Base-by-base conservation (phyloP, 2,797 vertebrate genomes). In the Phalloptychus januarius region DNA sequence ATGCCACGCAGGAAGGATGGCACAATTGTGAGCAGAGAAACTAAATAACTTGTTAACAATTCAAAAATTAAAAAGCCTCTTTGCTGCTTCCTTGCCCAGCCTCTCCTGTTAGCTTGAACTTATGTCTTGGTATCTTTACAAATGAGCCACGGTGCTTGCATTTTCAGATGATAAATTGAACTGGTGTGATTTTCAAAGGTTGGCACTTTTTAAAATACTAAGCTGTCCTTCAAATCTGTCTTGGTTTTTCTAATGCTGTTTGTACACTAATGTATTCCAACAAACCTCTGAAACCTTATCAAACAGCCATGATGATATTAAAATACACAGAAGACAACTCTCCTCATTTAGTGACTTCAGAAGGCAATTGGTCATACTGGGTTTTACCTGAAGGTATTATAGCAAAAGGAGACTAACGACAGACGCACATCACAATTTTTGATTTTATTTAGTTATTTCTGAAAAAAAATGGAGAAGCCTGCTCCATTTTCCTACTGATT, bases 1-100 rank as follows among this genome's bases (percentile, higher is more conserved):
- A 95, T 96, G 95, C 95, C 94, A 25, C 80, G 79, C 78, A 95
- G 94, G 81, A 96, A 94, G 77, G 95, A 96, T 70, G 94, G 95
- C 87, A 93, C 95, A 71, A 84, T 16, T 77, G 95, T 95, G 23
- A 92, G 92, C 83, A 45, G 72, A 36, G 48, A 5, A 10, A 28
- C n/a, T 0, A 4, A 79, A n/a, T 70, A 44, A 70, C 40, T 7
- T 25, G 23, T 42, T 70, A 18, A 28, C 42, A 45, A 28, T 28
- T 56, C 25, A 56, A 56, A 56, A 56, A 28, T 13, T 28, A 13
- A 56, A 56, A 6, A 13, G 38, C 38, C 65, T 69, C 65, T 38
- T 23, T 23, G 36, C 65, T 69, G 2, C 65, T 69, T 40, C 5
- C 65, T 69, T 40, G 20, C 36, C 11, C 11, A 13, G 20, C 18